Evolutionary conservation across 2,888 invertebrate genomes (phyloP), one percentile per base, ranked within the genome.

Genomic region (Acrobasis suavella): DNA sequence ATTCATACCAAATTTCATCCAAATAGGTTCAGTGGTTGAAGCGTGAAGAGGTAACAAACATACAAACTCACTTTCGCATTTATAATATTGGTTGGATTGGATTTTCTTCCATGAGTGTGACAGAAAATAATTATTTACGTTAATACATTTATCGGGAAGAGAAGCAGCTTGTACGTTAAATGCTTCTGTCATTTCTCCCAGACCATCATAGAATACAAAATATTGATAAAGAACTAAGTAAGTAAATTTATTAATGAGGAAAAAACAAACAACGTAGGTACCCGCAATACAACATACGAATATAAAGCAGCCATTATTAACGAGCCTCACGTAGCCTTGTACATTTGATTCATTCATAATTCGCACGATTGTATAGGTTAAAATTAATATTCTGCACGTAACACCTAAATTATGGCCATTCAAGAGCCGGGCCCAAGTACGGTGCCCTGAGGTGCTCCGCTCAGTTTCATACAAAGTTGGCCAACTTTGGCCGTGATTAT

Each of bases 321-420:
- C 14, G 42, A 42, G 56, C 14, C 42, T 56, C 56, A 56, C 56
- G 56, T 56, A 42, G 22, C 56, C 39, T 56, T 56, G 42, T 52
- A 60, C 17, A 51, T 38, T 50, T 37, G 39, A 51, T 60, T 38
- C 39, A 60, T 60, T 59, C 51, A 51, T 51, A 39, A 60, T 51
- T 52, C 60, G 51, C 17, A 52, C 17, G 60, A 17, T 52, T 60
- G 51, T 42, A 38, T 42, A 51, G 51, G 51, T 51, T 60, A n/a
- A 60, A 51, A 60, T 60, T 60, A 60, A 60, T 60, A 60, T 60
- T 51, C 60, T 39, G 38, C 38, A 51, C 60, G 51, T 60, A 60
- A 50, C 60, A 42, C 17, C 60, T 38, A 60, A 60, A 60, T 60
- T 60, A 60, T 42, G 52, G 39, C 63, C 50, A 63, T 63, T 59